These are phyloP conservation scores for Rhinolophus sinicus DNA, from an alignment of 2,113 vertebrate genomes.

Conservation along the genomic window DNA sequence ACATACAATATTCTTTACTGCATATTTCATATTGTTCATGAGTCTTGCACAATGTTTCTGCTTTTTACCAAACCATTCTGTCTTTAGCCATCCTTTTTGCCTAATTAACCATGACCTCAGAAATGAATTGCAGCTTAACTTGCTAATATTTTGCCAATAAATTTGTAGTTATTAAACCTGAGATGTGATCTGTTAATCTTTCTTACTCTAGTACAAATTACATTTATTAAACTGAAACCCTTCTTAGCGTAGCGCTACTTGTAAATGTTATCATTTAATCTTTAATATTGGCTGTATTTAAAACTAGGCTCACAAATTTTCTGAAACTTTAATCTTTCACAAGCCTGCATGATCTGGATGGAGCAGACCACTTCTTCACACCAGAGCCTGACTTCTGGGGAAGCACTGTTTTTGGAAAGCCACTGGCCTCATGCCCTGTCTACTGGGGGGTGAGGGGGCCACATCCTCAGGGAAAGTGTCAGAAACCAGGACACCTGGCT, in stretches of 20 bases:
- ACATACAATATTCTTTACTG: neutral
- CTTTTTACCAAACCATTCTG: neutral
- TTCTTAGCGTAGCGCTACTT: neutral
- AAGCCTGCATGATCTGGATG: neutral
- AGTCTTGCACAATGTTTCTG: neutral
- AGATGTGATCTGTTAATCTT: neutral
- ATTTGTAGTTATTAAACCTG: neutral
- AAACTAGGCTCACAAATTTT: neutral
- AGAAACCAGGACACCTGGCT: neutral
- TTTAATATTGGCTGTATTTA: neutral
- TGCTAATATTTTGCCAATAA: neutral
- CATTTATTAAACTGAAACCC: neutral
- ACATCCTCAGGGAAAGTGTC: neutral
- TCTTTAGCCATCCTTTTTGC: neutral
- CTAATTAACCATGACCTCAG: neutral
- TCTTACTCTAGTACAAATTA: neutral
- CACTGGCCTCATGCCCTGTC: neutral
- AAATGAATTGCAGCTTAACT: neutral
- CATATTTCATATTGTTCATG: neutral
- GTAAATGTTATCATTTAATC: neutral
- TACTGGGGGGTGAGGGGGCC: neutral
- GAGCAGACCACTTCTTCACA: neutral
- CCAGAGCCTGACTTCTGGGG: neutral
- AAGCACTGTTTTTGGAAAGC: neutral
- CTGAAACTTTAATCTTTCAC: conserved; percentile 26